Evolutionary conservation across 2,113 vertebrate genomes (phyloP).

Genomic region (Halcyon senegalensis): DNA sequence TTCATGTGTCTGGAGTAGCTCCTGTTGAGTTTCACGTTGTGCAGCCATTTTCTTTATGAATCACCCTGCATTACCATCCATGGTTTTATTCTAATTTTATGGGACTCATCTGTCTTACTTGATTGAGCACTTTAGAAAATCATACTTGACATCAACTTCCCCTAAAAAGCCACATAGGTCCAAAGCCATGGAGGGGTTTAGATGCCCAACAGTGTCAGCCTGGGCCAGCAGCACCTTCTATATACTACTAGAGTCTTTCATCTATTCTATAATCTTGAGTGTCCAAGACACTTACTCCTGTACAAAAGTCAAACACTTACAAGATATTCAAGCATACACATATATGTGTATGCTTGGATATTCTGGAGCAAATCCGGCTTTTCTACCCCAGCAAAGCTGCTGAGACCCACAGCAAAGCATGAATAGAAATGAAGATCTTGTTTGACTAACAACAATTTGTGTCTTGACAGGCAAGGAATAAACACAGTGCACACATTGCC

Average conservation of each 20-base stretch:
- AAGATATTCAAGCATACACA: not conserved
- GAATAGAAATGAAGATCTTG: not conserved
- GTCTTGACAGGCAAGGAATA: not conserved
- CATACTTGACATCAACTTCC: not conserved
- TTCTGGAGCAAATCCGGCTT: not conserved
- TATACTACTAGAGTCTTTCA: not conserved
- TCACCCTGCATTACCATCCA: not conserved
- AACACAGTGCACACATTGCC: not conserved
- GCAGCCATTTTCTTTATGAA: not conserved
- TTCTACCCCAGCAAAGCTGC: not conserved
- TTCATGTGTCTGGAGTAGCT: not conserved
- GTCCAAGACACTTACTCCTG: not conserved
- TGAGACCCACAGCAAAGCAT: not conserved
- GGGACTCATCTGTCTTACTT: not conserved
- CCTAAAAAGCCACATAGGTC: not conserved
- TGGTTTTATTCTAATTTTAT: not conserved
- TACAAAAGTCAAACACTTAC: not conserved
- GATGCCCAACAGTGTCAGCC: not conserved
- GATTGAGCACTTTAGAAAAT: not conserved
- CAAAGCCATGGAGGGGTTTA: not conserved
- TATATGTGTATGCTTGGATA: not conserved
- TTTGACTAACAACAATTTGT: not conserved
- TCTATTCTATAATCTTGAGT: not conserved
- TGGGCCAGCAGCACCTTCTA: not conserved
- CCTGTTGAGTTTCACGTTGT: not conserved